Evolutionary conservation across 2,797 vertebrate genomes (phyloP).

Genomic region (Danio tinwini): DNA sequence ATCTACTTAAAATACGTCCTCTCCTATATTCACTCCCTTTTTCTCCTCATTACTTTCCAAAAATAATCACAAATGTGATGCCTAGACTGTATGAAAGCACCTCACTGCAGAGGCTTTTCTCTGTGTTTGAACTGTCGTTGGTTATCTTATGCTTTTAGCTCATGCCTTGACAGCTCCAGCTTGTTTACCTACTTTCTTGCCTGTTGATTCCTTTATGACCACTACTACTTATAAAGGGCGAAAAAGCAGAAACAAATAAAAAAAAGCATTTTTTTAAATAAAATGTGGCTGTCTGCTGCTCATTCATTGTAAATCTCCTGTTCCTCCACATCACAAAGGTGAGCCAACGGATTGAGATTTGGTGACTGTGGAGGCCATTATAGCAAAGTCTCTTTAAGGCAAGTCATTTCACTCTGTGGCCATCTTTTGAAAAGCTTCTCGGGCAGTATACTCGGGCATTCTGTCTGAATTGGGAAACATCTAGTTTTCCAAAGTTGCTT

Average conservation of each 20-base stretch:
- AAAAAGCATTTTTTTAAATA: too few relatives aligned
- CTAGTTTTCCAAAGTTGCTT: too few relatives aligned
- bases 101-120: constrained; percentile 6
- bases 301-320: too few relatives aligned
- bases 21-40: neutral
- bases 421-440: too few relatives aligned
- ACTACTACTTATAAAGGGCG: neutral
- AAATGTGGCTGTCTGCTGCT: too few relatives aligned
- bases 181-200: constrained; percentile 2
- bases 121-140: constrained; percentile 46
- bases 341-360: too few relatives aligned
- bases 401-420: too few relatives aligned
- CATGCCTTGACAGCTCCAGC: constrained; percentile 20
- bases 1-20: constrained; percentile 4
- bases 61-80: constrained; percentile 38
- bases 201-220: neutral
- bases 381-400: too few relatives aligned
- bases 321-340: too few relatives aligned
- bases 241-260: neutral
- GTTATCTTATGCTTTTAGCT: constrained; percentile 46
- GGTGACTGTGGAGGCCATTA: too few relatives aligned
- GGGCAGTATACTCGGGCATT: too few relatives aligned
- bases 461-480: too few relatives aligned
- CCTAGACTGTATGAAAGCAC: constrained; percentile 10
- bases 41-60: constrained; percentile 27